Base-by-base conservation (phyloP, 2,888 invertebrate genomes). In the Creontiades dilutus region DNA sequence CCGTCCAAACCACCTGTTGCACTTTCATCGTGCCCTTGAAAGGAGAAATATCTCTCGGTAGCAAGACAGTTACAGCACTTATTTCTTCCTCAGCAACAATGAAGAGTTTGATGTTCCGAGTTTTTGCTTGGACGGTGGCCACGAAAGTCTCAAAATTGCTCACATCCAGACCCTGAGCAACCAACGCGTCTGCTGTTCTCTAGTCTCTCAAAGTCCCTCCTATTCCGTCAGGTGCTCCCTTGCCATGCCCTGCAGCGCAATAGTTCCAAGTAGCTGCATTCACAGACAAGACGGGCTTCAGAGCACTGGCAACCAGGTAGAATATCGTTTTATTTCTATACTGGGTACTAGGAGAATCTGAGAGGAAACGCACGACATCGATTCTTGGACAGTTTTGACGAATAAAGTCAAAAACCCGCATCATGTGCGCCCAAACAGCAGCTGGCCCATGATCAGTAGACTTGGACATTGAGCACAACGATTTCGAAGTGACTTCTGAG, bases 381-480 rank as follows among this genome's bases (percentile, higher is more conserved):
- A 92, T 90, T 13, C 91, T 78, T 7, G 89, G 23, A 86, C 75
- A 19, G n/a, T 28, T 82, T 11, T 68, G 46, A 23, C 61, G 91
- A 89, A 91, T 27, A 85, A 85, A 80, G 47, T 91, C 46, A 7
- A 92, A 91, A 52, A 93, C 91, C 90, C 93, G 93, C 86, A 91
- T 89, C 61, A 93, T 90, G 91, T 93, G 93, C 55, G 92, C 92
- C n/a, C n/a, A n/a, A n/a, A n/a, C n/a, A n/a, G n/a, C n/a, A n/a
- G n/a, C n/a, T n/a, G n/a, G n/a, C n/a, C 93, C 93, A 93, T 48
- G 48, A 13, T 48, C 48, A 48, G 7, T 48, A 48, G 9, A 48
- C 48, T 48, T 48, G 7, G 48, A 48, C 13, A 48, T 7, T 11
- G 48, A 11, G 13, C 48, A 48, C 48, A 48, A 13, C 13, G 48